A percentile compares a stretch with the other conserved stretches of the same genome.
These are phyloP conservation scores for Anolis apletophallus DNA, from an alignment of 2,797 vertebrate species.

Conservation along the genomic window DNA sequence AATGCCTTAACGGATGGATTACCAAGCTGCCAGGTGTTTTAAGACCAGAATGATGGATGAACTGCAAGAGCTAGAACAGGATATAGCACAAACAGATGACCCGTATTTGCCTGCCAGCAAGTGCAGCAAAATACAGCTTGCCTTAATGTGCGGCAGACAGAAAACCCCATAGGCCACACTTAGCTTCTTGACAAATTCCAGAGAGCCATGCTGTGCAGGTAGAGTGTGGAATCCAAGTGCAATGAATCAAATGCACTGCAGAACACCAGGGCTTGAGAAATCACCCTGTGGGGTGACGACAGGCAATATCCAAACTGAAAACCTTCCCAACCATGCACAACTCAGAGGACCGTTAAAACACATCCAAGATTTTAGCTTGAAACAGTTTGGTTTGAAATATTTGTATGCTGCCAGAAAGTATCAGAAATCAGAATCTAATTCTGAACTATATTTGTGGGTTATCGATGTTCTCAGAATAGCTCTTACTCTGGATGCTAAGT, in stretches of 20 bases:
- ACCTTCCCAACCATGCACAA: not conserved
- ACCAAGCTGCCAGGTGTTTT: not conserved
- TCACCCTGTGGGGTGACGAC: not conserved
- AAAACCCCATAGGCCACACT: not conserved
- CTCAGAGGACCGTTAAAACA: not conserved
- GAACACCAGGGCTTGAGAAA: not conserved
- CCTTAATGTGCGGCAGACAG: not conserved
- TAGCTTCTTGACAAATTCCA: conserved; percentile 18
- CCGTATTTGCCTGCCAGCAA: not conserved
- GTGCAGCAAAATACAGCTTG: not conserved
- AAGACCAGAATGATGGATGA: conserved; percentile 33
- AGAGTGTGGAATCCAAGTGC: not conserved
- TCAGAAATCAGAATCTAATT: not conserved
- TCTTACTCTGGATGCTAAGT: too few relatives aligned
- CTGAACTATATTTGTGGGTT: not conserved
- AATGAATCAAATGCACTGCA: not conserved
- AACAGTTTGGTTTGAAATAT: not conserved
- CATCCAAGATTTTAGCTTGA: not conserved
- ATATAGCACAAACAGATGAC: conserved; percentile 5
- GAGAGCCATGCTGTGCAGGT: not conserved
- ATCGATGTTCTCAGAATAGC: not conserved
- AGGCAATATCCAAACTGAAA: not conserved
- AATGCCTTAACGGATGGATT: not conserved
- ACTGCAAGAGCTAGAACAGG: not conserved
- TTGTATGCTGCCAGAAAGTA: not conserved